phyloP scores from a whole-genome alignment of 2,113 vertebrate species.

The Rafetus swinhoei region DNA sequence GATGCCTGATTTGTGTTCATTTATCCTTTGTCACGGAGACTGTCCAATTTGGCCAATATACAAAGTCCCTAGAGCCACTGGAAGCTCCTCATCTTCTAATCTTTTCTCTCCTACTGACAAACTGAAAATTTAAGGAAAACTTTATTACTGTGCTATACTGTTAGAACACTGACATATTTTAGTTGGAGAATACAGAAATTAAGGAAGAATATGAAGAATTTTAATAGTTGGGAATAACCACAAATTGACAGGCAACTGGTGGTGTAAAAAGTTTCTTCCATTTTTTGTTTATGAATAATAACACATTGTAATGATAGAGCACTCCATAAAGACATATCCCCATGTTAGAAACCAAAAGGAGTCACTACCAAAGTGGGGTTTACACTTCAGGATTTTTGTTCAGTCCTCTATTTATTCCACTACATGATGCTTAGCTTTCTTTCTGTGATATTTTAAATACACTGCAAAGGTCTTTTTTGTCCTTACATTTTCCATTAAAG shows the following conservation, averaged over 20 bases:
- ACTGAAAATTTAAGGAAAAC: neutral
- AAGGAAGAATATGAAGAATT: neutral
- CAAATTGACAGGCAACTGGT: neutral
- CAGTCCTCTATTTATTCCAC: neutral
- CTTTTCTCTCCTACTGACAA: slow-evolving; percentile 1
- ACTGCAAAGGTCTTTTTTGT: neutral
- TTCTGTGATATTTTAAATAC: neutral
- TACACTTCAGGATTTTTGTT: neutral
- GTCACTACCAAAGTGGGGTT: neutral
- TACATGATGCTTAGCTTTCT: neutral
- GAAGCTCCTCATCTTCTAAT: neutral
- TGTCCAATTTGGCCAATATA: no score
- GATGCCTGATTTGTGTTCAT: no score
- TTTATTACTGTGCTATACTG: neutral
- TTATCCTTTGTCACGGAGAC: no score
- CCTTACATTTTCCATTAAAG: neutral
- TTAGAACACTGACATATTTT: neutral
- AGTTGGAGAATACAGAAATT: neutral
- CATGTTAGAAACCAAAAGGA: neutral
- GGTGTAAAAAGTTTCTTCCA: neutral
- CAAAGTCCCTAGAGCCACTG: neutral
- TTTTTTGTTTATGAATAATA: neutral
- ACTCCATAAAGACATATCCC: neutral
- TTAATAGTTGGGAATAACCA: neutral
- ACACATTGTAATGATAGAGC: neutral